phyloP scores from a whole-genome alignment of 2,113 vertebrate species.

The Puma concolor region DNA sequence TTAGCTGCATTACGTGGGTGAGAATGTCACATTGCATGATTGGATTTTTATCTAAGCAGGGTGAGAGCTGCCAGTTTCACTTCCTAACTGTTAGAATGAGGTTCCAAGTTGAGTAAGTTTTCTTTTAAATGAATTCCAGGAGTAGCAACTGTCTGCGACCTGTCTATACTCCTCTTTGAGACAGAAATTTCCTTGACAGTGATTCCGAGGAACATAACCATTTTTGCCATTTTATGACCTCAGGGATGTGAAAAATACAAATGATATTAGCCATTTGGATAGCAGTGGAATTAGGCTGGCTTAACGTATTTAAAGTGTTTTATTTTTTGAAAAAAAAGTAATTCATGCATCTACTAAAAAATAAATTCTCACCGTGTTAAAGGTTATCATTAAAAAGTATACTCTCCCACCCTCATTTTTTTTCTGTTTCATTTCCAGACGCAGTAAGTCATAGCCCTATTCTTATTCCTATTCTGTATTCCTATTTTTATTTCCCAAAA shows the following conservation, averaged over 20 bases:
- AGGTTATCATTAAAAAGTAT: not conserved
- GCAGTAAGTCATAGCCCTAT: not conserved
- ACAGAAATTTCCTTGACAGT: not conserved
- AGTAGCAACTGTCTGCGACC: not conserved
- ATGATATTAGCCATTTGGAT: not conserved
- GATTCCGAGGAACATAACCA: not conserved
- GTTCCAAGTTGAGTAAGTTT: conserved; percentile 5
- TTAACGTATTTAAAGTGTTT: not conserved
- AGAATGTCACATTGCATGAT: conserved; percentile 54
- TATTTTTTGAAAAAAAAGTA: not conserved
- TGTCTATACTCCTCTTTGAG: not conserved
- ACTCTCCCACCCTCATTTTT: not conserved
- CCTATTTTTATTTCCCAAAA: not conserved
- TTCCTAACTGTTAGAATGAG: not conserved
- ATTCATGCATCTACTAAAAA: not conserved
- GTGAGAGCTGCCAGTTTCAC: conserved; percentile 38
- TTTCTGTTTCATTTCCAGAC: not conserved
- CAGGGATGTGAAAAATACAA: not conserved
- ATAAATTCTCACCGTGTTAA: not conserved
- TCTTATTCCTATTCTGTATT: not conserved
- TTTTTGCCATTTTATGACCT: not conserved
- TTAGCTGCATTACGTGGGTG: not conserved
- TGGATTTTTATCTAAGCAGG: conserved; percentile 32
- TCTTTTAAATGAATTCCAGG: not conserved
- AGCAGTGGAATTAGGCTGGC: not conserved